These are phyloP conservation scores for Pandemis cinnamomeana DNA, from an alignment of 2,888 invertebrate species.

Conservation along the genomic window DNA sequence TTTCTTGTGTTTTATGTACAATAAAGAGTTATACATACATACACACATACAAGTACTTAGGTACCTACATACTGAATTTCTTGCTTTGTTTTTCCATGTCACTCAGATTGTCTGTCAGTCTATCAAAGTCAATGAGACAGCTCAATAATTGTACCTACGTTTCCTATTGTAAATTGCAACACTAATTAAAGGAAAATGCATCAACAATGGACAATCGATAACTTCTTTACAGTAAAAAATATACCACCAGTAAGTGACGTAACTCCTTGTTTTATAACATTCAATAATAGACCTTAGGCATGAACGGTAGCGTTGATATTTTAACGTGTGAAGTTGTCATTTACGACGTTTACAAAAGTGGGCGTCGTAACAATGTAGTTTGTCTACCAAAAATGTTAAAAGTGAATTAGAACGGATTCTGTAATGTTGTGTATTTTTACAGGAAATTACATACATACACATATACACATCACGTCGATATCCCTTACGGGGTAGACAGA, in stretches of 20 bases:
- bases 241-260: not conserved
- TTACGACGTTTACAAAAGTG: not conserved
- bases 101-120: not conserved
- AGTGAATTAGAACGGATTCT: not conserved
- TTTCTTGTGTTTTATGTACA: no score
- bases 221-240: slow-evolving; percentile 5
- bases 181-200: slow-evolving; percentile 12
- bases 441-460: not conserved
- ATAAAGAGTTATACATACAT: no score
- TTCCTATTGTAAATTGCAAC: slow-evolving; percentile 10
- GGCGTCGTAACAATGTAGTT: slow-evolving; percentile 2
- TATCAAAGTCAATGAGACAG: slow-evolving; percentile 12
- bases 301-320: not conserved
- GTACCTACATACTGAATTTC: not conserved
- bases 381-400: not conserved
- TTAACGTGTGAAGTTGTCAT: no score
- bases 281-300: not conserved
- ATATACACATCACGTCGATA: no score
- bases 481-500: no score
- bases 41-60: no score
- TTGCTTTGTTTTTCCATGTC: not conserved
- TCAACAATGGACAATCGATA: slow-evolving; percentile 36
- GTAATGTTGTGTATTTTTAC: not conserved
- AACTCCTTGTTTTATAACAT: not conserved
- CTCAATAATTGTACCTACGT: slow-evolving; percentile 12